Percentiles rank a stretch among this genome's conserved stretches.
phyloP scores from a whole-genome alignment of 2,888 invertebrate species.

The Oegoconia quadripuncta region DNA sequence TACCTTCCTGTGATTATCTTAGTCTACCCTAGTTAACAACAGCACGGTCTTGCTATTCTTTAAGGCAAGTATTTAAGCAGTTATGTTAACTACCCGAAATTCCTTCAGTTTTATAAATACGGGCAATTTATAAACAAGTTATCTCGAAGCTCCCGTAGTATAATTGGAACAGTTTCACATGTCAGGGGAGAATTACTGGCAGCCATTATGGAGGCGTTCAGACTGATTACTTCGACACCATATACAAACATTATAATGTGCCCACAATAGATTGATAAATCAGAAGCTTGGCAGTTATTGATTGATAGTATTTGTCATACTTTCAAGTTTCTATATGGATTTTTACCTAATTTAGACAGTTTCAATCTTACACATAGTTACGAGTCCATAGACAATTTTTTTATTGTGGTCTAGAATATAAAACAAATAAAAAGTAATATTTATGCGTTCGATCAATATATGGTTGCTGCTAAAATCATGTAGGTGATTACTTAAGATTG shows the following conservation, averaged over 20 bases:
- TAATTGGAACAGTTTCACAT: conserved; percentile 35
- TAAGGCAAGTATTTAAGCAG: too few relatives aligned
- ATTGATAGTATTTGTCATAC: conserved; percentile 15
- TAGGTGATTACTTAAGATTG: too few relatives aligned
- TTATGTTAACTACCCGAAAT: conserved; percentile 3
- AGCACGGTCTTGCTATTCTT: too few relatives aligned
- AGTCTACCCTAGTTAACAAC: too few relatives aligned
- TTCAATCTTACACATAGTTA: too few relatives aligned
- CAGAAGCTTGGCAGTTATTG: conserved; percentile 15
- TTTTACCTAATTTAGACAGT: too few relatives aligned
- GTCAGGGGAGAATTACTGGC: conserved; percentile 25
- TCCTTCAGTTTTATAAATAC: conserved; percentile 28
- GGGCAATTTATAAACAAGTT: conserved; percentile 29
- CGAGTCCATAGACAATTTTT: too few relatives aligned
- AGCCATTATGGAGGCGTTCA: conserved; percentile 22
- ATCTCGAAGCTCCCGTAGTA: conserved; percentile 21
- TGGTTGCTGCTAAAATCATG: too few relatives aligned
- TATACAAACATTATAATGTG: conserved; percentile 17
- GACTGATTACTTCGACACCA: conserved; percentile 11
- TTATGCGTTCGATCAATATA: too few relatives aligned
- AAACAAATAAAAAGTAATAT: too few relatives aligned
- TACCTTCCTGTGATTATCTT: too few relatives aligned
- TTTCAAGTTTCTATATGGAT: conserved; percentile 11
- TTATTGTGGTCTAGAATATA: too few relatives aligned
- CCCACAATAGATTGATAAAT: conserved; percentile 18